These are phyloP conservation scores for Festucalex cinctus DNA, from an alignment of 2,113 vertebrate species.

Conservation along the genomic window DNA sequence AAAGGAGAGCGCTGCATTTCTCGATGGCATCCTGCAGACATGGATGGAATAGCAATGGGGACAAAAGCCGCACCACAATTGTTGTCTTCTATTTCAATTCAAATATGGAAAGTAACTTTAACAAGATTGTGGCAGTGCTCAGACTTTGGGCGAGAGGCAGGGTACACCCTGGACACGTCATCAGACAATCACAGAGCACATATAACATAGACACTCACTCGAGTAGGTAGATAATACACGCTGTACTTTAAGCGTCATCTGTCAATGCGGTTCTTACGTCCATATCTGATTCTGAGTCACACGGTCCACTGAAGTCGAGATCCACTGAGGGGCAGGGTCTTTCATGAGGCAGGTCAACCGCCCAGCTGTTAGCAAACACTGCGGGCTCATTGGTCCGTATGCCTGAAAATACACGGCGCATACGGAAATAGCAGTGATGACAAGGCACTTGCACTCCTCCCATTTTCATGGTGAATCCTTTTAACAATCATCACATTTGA, in stretches of 20 bases:
- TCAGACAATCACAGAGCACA: too few species aligned
- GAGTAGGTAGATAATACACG: background rate
- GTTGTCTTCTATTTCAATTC: background rate
- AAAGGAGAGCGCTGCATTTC: constrained; percentile 93
- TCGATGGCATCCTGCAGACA: constrained; percentile 83
- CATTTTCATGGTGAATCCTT: background rate
- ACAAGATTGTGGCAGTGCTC: too few species aligned
- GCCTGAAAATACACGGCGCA: constrained; percentile 48
- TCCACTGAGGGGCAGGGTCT: constrained; percentile 76
- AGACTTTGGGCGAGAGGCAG: too few species aligned
- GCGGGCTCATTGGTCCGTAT: constrained; percentile 82
- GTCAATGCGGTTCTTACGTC: constrained; percentile 76
- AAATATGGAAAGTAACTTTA: too few species aligned
- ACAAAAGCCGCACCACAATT: too few species aligned
- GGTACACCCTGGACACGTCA: too few species aligned
- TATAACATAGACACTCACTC: too few species aligned
- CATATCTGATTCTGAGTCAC: constrained; percentile 81
- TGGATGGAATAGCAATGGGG: constrained; percentile 1
- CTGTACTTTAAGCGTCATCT: background rate
- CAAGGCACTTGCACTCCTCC: background rate
- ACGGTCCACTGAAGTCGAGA: constrained; percentile 88
- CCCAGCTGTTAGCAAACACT: constrained; percentile 92
- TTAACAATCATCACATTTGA: background rate
- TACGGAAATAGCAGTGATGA: background rate
- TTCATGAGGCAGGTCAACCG: constrained; percentile 81